phyloP scores from a whole-genome alignment of 2,888 invertebrate genomes.

The Geotrupes spiniger region DNA sequence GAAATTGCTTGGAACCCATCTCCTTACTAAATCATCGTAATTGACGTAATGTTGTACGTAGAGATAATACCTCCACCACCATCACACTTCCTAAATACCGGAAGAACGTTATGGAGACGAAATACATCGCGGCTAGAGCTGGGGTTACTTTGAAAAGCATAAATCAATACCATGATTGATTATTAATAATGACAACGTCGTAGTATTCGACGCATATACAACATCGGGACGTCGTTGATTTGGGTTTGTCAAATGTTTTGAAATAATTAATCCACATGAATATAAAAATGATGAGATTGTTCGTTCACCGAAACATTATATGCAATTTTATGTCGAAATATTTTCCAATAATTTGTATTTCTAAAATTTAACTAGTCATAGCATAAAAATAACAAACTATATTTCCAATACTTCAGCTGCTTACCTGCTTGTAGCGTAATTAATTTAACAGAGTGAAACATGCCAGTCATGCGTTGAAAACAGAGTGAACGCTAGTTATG shows the following conservation, averaged over 20 bases:
- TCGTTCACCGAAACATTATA: slow-evolving; percentile 12
- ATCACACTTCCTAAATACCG: slow-evolving; percentile 11
- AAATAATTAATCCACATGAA: slow-evolving; percentile 18
- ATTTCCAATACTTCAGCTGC: too few species aligned
- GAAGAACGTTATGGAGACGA: slow-evolving; percentile 14
- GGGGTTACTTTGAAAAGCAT: slow-evolving; percentile 19
- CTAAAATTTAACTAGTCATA: too few species aligned
- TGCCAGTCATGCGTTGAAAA: too few species aligned
- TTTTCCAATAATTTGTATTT: too few species aligned
- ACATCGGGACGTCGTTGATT: slow-evolving; percentile 6
- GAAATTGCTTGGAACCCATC: too few species aligned
- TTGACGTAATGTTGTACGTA: slow-evolving; percentile 22
- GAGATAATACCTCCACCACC: slow-evolving; percentile 19
- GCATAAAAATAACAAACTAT: too few species aligned
- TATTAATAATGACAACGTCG: too few species aligned
- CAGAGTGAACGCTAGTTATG: too few species aligned
- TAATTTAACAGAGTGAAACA: too few species aligned
- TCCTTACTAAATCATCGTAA: slow-evolving; percentile 16
- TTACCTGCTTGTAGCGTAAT: too few species aligned
- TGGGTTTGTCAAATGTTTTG: slow-evolving; percentile 11
- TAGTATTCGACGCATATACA: slow-evolving; percentile 14
- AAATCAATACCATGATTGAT: too few species aligned
- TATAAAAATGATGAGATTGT: slow-evolving; percentile 13
- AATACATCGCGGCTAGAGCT: slow-evolving; percentile 17
- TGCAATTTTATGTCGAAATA: too few species aligned